Evolutionary conservation across 2,797 vertebrate species (phyloP).

Genomic region (Chlorospingus semifuscus): DNA sequence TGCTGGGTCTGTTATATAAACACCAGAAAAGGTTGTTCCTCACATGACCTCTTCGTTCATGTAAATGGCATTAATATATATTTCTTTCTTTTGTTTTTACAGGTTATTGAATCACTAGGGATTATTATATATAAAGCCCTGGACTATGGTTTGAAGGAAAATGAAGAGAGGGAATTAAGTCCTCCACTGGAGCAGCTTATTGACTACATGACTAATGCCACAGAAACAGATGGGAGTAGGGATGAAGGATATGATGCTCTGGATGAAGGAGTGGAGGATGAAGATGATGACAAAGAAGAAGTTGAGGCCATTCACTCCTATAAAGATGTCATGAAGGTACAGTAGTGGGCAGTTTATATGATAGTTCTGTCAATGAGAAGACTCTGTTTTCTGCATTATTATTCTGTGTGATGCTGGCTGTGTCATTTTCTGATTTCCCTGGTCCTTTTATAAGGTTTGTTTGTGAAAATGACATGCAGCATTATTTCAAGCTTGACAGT

Average conservation of each 20-base stretch:
- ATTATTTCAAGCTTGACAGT: neutral
- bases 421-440: neutral
- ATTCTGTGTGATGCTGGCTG: neutral
- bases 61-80: neutral
- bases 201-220: constrained; percentile 92
- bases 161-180: constrained; percentile 94
- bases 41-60: neutral
- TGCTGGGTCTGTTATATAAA: neutral
- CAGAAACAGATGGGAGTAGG: constrained; percentile 80
- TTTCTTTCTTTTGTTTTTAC: constrained; percentile 4
- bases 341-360: neutral
- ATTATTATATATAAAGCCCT: constrained; percentile 98
- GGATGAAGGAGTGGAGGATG: constrained; percentile 88
- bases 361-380: neutral
- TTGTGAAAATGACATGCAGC: neutral
- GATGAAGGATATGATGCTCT: constrained; percentile 95
- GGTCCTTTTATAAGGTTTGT: neutral
- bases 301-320: constrained; percentile 80
- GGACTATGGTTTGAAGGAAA: constrained; percentile 97
- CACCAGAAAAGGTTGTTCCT: neutral
- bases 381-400: neutral
- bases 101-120: constrained; percentile 94
- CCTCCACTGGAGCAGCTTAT: constrained; percentile 95
- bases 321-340: constrained; percentile 91
- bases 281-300: constrained; percentile 72